Percentiles rank a stretch among this genome's conserved stretches.
phyloP scores from a whole-genome alignment of 2,888 invertebrate genomes.

The Aspidapion aeneum region DNA sequence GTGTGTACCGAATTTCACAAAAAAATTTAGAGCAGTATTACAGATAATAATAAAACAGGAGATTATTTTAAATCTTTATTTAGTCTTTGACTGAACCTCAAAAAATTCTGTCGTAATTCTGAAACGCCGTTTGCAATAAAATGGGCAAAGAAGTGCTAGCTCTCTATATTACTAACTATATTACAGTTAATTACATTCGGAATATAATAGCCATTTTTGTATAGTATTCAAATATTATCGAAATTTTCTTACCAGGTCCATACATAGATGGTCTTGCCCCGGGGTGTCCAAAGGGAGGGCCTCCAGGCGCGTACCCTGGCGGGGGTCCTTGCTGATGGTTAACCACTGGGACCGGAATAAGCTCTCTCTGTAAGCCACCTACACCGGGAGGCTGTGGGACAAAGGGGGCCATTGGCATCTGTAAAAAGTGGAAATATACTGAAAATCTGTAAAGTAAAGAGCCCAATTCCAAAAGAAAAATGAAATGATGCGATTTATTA shows the following conservation, averaged over 20 bases:
- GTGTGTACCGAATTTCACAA: too few relatives aligned
- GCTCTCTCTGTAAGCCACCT: conserved; percentile 54
- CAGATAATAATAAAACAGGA: too few relatives aligned
- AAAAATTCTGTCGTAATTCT: too few relatives aligned
- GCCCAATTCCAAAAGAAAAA: neutral
- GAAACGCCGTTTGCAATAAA: too few relatives aligned
- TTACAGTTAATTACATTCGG: too few relatives aligned
- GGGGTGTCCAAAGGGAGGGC: conserved; percentile 16
- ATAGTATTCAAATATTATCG: too few relatives aligned
- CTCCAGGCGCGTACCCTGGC: neutral
- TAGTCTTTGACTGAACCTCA: too few relatives aligned
- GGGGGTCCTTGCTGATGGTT: conserved; percentile 14
- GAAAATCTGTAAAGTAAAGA: conserved; percentile 26
- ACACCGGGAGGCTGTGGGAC: conserved; percentile 19
- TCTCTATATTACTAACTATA: too few relatives aligned
- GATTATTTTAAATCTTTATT: too few relatives aligned
- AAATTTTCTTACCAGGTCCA: conserved; percentile 13
- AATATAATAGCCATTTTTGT: too few relatives aligned
- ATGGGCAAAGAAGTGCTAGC: too few relatives aligned
- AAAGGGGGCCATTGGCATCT: conserved; percentile 19
- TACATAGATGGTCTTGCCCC: conserved; percentile 19
- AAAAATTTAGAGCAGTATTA: too few relatives aligned
- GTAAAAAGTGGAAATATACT: conserved; percentile 19
- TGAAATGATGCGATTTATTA: neutral
- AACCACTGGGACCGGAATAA: conserved; percentile 76